Base-by-base conservation (phyloP, 2,888 invertebrate genomes). In the Lathronympha strigana region DNA sequence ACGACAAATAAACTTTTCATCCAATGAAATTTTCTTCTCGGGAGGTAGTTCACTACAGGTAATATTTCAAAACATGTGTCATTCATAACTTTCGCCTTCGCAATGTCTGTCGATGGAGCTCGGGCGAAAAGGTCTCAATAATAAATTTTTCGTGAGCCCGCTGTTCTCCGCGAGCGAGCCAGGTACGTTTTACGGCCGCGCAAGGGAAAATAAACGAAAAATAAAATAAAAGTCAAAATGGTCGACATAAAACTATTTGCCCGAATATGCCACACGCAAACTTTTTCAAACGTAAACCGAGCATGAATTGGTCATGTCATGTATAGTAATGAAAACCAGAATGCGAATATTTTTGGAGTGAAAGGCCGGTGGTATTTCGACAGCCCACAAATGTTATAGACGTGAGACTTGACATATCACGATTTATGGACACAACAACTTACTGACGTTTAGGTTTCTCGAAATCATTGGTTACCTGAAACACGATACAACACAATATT, bases 31-130 rank as follows among this genome's bases (percentile, higher is more conserved):
- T 87, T 85, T 84, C 83, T 87, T 84, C 82, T 80, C 77, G 79
- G 82, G 84, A 78, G 87, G 87, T 86, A 86, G 88, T 88, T 88
- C 85, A 86, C 82, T 90, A 87, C 88, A 88, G 90, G 91, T 89
- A 90, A 92, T 92, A 91, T 92, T 91, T 92, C 92, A 91, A 92
- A 92, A 92, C 91, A 92, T 90, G 89, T 91, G 91, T 92, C 91
- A 91, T 92, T 92, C 91, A 91, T 91, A 92, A 92, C 89, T 92
- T 92, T 90, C 86, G 83, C 90, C 84, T 89, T 89, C 88, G 91
- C 90, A 91, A 91, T 92, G 91, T 92, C 90, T 90, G 91, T 90
- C 92, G 90, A 91, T 90, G 88, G 89, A 87, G 85, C 84, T 79
- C 82, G 83, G 86, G 88, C 86, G 86, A 88, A 90, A 91, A 90